Conservation (phyloP, 2,888 invertebrate species). For the Melinaea marsaeus region DNA sequence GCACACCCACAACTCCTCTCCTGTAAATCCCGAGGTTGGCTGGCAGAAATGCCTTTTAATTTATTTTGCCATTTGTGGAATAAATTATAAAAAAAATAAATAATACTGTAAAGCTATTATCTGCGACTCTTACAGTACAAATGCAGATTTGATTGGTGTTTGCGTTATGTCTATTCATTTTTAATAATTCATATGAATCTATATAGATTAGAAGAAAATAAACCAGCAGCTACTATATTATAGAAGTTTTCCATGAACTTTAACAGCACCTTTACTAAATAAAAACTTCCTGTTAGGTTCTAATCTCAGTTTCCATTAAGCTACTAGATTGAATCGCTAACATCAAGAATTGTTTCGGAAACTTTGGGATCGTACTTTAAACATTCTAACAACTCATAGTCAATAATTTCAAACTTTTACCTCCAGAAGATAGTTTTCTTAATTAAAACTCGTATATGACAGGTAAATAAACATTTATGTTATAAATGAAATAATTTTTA, state of each 20-base stretch:
- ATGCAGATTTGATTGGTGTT: no score
- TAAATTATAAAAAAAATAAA: no score
- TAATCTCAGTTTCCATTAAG: constrained; percentile 23
- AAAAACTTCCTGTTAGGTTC: neutral
- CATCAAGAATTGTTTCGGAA: constrained; percentile 32
- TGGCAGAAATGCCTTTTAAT: no score
- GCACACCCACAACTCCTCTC: no score
- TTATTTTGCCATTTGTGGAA: no score
- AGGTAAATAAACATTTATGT: neutral
- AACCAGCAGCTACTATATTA: neutral
- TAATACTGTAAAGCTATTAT: no score
- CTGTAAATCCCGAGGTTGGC: no score
- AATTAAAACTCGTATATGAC: neutral
- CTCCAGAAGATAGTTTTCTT: constrained; percentile 1
- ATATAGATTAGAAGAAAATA: neutral
- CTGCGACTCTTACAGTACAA: no score
- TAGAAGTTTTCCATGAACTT: neutral
- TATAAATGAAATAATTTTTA: no score
- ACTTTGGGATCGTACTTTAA: constrained; percentile 24
- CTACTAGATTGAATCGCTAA: constrained; percentile 28
- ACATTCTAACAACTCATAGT: constrained; percentile 31
- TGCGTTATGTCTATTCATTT: no score
- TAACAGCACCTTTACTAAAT: neutral
- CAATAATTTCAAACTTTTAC: constrained; percentile 19
- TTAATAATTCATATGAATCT: no score